Evolutionary conservation across 2,113 vertebrate genomes (phyloP), one percentile per base, ranked within the genome.

Genomic region (Camelus dromedarius): DNA sequence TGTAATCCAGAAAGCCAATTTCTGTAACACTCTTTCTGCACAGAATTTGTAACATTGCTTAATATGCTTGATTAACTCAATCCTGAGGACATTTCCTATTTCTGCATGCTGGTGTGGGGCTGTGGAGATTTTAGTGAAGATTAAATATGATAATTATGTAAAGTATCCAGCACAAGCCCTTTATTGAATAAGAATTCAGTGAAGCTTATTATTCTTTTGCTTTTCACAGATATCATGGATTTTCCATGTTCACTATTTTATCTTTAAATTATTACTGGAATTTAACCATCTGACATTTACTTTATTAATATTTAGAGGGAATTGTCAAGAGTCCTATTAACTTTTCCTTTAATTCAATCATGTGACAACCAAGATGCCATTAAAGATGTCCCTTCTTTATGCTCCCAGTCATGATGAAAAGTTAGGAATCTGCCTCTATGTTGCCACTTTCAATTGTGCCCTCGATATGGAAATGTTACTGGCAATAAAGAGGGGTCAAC

Each of bases 241-340:
- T 96, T 93, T 79, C 64, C 72, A 48, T 69, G 46, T 50, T 50
- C 60, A 86, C 46, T 94, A 83, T 80, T 58, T 96, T 89, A 87
- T 77, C 52, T 67, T 86, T 4, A 72, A 94, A 83, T 87, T 72
- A 66, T 88, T 54, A 32, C 50, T 64, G 24, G 89, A 91, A 50
- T 56, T 83, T 91, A 96, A 50, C 28, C 64, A 88, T 66, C 54
- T 60, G 70, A 95, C 38, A 92, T 76, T 52, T 90, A 8, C 46
- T 91, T 92, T 52, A 81, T 93, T 92, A 95, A 58, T 91, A 89
- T 66, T 72, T 95, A 89, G n/a, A 75, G 48, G n/a, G 87, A 64
- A 32, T 19, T 81, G 18, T 38, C 64, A 42, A 16, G 16, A 86
- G 64, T 52, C 11, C 6, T 64, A 14, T 69, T 89, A 60, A 8